A percentile compares a stretch with the other conserved stretches of the same genome.
Evolutionary conservation across 2,797 vertebrate genomes (phyloP).

Genomic region (Oreonectes daqikongensis): DNA sequence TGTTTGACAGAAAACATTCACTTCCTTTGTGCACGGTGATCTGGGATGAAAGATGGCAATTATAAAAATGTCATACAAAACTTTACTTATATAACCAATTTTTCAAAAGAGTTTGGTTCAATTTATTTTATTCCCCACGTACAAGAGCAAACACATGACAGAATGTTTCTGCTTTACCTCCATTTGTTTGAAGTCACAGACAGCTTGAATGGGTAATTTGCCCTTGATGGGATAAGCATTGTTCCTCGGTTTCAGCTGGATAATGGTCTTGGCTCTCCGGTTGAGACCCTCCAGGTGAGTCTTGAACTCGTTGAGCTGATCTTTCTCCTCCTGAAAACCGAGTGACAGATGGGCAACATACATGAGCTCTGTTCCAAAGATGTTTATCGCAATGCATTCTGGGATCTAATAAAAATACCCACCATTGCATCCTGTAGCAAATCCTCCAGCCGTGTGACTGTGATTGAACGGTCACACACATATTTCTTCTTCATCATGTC

Average conservation of each 20-base stretch:
- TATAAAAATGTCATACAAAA: background rate
- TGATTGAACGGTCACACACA: slow-evolving; percentile 85
- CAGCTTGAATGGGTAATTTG: slow-evolving; percentile 73
- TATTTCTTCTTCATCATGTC: slow-evolving; percentile 89
- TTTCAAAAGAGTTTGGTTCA: background rate
- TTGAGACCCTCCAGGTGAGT: slow-evolving; percentile 83
- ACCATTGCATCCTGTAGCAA: slow-evolving; percentile 88
- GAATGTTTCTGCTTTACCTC: slow-evolving; percentile 83
- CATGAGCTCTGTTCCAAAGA: background rate
- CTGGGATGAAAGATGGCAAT: slow-evolving; percentile 63
- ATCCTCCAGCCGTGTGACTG: slow-evolving; percentile 89
- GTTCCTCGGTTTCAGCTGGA: slow-evolving; percentile 88
- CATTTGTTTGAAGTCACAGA: slow-evolving; percentile 93
- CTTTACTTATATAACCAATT: no score
- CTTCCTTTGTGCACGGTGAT: slow-evolving; percentile 90
- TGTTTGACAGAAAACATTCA: slow-evolving; percentile 81
- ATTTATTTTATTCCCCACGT: background rate
- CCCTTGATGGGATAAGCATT: slow-evolving; percentile 72
- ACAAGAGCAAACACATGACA: background rate
- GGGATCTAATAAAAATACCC: slow-evolving; percentile 40
- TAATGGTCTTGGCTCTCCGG: slow-evolving; percentile 80
- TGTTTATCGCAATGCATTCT: background rate
- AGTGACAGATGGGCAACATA: background rate
- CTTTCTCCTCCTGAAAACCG: slow-evolving; percentile 84
- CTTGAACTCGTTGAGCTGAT: slow-evolving; percentile 84